Percentiles rank a stretch among this genome's conserved stretches.
phyloP scores from a whole-genome alignment of 2,888 invertebrate species.

The Pseudococcus viburni region DNA sequence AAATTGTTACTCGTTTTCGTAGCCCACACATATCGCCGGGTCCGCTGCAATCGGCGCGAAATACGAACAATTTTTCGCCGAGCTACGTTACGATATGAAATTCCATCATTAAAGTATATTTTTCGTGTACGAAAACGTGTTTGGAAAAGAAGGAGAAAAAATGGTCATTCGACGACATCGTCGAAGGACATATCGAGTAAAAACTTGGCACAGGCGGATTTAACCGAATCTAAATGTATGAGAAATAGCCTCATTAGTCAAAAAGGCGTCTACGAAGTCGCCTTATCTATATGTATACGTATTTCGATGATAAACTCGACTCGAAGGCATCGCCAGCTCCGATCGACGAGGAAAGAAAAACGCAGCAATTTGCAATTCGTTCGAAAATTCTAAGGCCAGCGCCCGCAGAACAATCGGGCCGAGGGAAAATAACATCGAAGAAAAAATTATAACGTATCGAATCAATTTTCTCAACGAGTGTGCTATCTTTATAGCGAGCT shows the following conservation, averaged over 20 bases:
- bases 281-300: not conserved
- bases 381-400: not conserved
- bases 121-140: not conserved
- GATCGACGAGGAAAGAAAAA: no score
- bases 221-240: constrained; percentile 2
- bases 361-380: not conserved
- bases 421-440: not conserved
- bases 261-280: constrained; percentile 16
- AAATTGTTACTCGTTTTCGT: not conserved
- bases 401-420: not conserved
- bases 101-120: not conserved
- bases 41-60: no score
- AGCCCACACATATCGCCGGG: no score
- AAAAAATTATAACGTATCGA: constrained; percentile 25
- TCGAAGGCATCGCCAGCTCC: no score
- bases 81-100: not conserved
- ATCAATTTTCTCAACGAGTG: not conserved
- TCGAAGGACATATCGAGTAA: not conserved
- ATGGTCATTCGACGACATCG: not conserved
- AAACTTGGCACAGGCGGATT: constrained; percentile 27
- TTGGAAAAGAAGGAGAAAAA: not conserved
- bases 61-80: not conserved
- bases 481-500: not conserved
- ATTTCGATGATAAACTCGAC: not conserved
- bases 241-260: constrained; percentile 44